Evolutionary conservation across 2,113 vertebrate species (phyloP).

Genomic region (Camelus dromedarius): DNA sequence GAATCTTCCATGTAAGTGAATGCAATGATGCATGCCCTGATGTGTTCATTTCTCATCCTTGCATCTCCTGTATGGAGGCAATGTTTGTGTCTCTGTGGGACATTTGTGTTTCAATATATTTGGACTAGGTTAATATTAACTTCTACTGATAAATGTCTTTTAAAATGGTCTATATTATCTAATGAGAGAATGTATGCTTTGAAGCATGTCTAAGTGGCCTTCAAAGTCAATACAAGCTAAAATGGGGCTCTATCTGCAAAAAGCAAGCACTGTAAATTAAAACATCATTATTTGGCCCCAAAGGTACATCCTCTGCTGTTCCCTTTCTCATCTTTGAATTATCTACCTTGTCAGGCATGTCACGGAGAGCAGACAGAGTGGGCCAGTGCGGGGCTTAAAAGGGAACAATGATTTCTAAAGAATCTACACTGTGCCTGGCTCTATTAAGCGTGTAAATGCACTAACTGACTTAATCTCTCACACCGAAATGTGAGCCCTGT

Average conservation of each 20-base stretch:
- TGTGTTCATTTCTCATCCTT: not conserved
- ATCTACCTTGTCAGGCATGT: conserved; percentile 3
- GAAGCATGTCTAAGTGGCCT: not conserved
- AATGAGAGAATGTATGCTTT: not conserved
- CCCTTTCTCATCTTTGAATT: not conserved
- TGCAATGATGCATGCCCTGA: not conserved
- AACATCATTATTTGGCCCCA: not conserved
- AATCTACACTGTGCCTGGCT: not conserved
- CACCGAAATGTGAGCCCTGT: not conserved
- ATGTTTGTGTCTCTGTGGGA: not conserved
- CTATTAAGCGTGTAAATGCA: not conserved
- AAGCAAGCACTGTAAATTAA: not conserved
- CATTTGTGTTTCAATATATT: not conserved
- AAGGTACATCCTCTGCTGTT: not conserved
- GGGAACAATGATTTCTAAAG: not conserved
- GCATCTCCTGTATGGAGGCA: not conserved
- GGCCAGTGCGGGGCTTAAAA: not conserved
- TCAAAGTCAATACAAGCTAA: conserved; percentile 17
- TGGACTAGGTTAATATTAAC: not conserved
- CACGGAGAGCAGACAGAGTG: not conserved
- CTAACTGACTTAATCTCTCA: not conserved
- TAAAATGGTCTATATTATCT: not conserved
- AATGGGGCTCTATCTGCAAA: not conserved
- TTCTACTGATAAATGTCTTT: not conserved
- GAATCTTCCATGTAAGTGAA: conserved; percentile 33